A percentile compares a stretch with the other conserved stretches of the same genome.
Conservation (phyloP, 2,888 invertebrate genomes). For the Apamea crenata region DNA sequence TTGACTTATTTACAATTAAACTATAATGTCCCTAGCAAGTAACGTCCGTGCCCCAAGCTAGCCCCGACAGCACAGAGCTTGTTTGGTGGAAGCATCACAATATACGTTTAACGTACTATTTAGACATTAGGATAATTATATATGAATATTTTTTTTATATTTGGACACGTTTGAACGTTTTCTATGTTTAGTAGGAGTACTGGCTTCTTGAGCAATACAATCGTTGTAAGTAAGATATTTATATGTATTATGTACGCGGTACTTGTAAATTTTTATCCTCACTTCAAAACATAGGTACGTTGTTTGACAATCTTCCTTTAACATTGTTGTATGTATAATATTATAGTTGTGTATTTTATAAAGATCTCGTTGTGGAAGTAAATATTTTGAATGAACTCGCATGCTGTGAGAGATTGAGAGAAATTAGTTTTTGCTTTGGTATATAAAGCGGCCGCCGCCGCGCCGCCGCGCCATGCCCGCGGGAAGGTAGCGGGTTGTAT, state of each 20-base stretch:
- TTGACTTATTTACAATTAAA: slow-evolving; percentile 26
- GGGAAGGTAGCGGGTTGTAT: not conserved
- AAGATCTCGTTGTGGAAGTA: slow-evolving; percentile 36
- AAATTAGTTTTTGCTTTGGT: slow-evolving; percentile 7
- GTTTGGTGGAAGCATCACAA: slow-evolving; percentile 27
- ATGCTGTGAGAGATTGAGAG: not conserved
- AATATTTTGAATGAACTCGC: slow-evolving; percentile 12
- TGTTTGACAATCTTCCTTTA: slow-evolving; percentile 36
- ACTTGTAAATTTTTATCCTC: slow-evolving; percentile 37
- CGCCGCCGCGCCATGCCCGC: not conserved
- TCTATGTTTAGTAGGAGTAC: slow-evolving; percentile 41
- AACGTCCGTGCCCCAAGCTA: slow-evolving; percentile 19
- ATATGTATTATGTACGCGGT: slow-evolving; percentile 14
- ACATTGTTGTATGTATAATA: slow-evolving; percentile 27
- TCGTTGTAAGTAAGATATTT: slow-evolving; percentile 54
- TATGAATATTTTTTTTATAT: slow-evolving; percentile 63
- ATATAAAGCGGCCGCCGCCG: not conserved
- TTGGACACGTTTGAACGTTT: slow-evolving; percentile 61
- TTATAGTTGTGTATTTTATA: slow-evolving; percentile 41
- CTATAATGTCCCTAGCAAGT: not conserved
- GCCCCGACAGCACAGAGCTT: slow-evolving; percentile 25
- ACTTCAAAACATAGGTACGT: slow-evolving; percentile 23
- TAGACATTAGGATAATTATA: slow-evolving; percentile 45
- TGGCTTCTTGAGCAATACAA: slow-evolving; percentile 40
- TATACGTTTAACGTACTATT: slow-evolving; percentile 22